Conservation (phyloP, 2,113 vertebrate genomes). For the Danionella cerebrum region DNA sequence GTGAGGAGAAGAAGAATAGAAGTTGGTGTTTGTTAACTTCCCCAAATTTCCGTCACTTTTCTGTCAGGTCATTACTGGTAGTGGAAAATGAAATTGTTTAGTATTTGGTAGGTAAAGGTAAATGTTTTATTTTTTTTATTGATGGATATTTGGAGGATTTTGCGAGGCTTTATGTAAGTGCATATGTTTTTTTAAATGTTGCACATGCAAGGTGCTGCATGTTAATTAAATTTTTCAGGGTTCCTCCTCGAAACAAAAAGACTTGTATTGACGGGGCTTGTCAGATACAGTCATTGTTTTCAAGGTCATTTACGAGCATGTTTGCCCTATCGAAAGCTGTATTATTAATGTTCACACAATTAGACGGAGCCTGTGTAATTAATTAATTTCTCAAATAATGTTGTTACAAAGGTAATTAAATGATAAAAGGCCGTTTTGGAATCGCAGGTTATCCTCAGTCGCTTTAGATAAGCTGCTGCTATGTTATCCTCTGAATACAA, state of each 20-base stretch:
- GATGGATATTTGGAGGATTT: too few species aligned
- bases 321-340: background rate
- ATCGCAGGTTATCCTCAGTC: slow-evolving; percentile 10
- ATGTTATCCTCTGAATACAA: background rate
- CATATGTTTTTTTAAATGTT: too few species aligned
- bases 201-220: too few species aligned
- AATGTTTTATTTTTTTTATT: too few species aligned
- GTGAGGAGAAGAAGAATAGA: too few species aligned
- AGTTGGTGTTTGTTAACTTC: too few species aligned
- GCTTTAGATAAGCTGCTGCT: slow-evolving; percentile 1
- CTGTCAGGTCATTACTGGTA: too few species aligned
- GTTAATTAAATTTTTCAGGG: too few species aligned
- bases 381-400: slow-evolving; percentile 15
- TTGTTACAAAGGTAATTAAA: slow-evolving; percentile 10
- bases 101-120: too few species aligned
- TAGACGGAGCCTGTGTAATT: background rate
- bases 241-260: background rate
- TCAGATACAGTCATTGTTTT: slow-evolving; percentile 7
- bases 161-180: too few species aligned
- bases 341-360: slow-evolving; percentile 3
- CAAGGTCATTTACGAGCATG: slow-evolving; percentile 10
- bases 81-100: too few species aligned
- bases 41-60: too few species aligned
- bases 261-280: background rate
- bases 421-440: slow-evolving; percentile 2